Evolutionary conservation across 1,140 invertebrate species (phyloP), one percentile per base, ranked within the genome.

Genomic region (Cyphomyrmex costatus): DNA sequence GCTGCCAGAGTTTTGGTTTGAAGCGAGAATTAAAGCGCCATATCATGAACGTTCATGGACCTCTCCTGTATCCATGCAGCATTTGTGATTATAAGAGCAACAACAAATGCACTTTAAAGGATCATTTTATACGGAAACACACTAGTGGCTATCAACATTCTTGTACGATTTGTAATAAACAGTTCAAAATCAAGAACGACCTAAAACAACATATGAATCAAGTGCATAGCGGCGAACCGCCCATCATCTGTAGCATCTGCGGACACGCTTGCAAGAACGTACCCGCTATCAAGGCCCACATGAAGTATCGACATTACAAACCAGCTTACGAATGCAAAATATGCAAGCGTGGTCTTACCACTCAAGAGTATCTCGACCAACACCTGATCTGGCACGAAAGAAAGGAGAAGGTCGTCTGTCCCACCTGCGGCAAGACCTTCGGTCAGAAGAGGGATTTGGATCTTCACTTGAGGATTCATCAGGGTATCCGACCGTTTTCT

Each of bases 401-500:
- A 53, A 93, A 96, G 53, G 92, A 93, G 51, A 94, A 95, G 5
- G 92, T 94, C 60, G 86, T 93, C 3, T 96, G 96, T 86, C 92
- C 94, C 6, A 90, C 93, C 1, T 96, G 95, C 82, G 95, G 93
- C 16, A 95, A 95, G 82, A 95, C 94, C 21, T 96, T 96, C 83
- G 89, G 94, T 5, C 96, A 88, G 27, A 89, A 88, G 33, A 79
- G 96, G 51, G 96, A 96, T 89, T 93, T 98, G 4, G 96, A 97
- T 24, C 95, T 97, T n/a, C 97, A 98, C 92, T 94, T 97, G 85
- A 94, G 97, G 46, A 94, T 95, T 3, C 97, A 98, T 92, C 96
- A 96, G 0, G 96, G 97, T 0, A 96, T 97, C 80, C 96, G 96
- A 79, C 97, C 97, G 0, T 98, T 97, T 90, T 94, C 96, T 63